Conservation (phyloP, 35 echinoderm and acorn worm species). For the Diadema setosum region DNA sequence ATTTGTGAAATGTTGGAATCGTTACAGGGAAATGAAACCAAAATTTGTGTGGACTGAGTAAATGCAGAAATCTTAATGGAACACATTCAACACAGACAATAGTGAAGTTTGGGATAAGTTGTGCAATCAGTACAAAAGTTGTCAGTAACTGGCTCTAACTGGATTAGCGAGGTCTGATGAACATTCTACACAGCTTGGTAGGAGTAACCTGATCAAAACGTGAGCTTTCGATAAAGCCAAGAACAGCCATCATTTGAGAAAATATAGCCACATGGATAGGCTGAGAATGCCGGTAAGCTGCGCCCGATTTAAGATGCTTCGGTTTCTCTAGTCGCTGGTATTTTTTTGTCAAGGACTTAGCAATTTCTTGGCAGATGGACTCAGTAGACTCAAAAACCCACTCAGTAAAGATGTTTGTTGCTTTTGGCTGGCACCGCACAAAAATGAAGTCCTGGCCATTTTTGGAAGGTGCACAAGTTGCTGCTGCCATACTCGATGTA, state of each 20-base stretch:
- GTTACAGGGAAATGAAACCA: no score
- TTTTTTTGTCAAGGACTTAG: not conserved
- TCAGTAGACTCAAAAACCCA: not conserved
- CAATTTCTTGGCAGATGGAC: not conserved
- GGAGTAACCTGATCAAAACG: not conserved
- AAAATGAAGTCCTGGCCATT: not conserved
- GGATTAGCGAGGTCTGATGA: not conserved
- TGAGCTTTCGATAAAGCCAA: not conserved
- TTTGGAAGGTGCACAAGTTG: not conserved
- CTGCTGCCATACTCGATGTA: not conserved
- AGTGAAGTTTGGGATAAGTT: no score
- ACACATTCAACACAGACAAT: no score
- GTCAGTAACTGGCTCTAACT: no score
- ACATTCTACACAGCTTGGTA: not conserved
- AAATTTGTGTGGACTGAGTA: no score
- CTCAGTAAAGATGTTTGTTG: not conserved
- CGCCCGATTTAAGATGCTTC: not conserved
- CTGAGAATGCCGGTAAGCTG: not conserved
- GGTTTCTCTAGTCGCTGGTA: not conserved
- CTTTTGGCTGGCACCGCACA: not conserved
- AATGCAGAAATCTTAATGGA: no score
- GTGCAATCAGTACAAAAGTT: no score
- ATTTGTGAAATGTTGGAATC: no score
- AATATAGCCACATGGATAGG: not conserved
- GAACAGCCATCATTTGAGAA: not conserved